Evolutionary conservation across 2,888 invertebrate genomes (phyloP).

Genomic region (Drosophila cracens): DNA sequence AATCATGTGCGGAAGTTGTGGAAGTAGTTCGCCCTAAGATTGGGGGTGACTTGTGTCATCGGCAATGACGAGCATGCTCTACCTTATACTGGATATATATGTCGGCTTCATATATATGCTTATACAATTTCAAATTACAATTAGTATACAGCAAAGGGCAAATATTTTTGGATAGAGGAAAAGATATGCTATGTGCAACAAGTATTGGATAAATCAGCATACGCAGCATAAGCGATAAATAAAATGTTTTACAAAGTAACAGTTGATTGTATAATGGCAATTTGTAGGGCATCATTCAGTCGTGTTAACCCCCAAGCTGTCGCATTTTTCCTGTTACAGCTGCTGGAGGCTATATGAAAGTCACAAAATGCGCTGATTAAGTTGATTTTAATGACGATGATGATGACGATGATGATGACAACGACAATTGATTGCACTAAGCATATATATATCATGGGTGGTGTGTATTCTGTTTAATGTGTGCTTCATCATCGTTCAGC

Average conservation of each 20-base stretch:
- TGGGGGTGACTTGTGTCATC: conserved; percentile 17
- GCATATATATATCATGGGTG: conserved; percentile 19
- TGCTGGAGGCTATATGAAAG: conserved; percentile 56
- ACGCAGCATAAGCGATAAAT: not conserved
- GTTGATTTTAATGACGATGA: conserved; percentile 52
- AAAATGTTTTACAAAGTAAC: not conserved
- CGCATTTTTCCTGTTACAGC: conserved; percentile 21
- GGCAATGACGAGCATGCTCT: conserved; percentile 2
- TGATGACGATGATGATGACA: conserved; percentile 15
- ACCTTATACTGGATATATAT: not conserved
- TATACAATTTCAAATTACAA: not conserved
- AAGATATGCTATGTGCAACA: not conserved
- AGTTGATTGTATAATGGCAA: not conserved
- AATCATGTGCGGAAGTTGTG: conserved; percentile 61
- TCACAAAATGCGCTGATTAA: conserved; percentile 58
- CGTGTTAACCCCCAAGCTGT: conserved; percentile 12
- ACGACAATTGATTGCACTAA: conserved; percentile 9
- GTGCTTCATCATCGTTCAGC: not conserved
- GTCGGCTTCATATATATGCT: not conserved
- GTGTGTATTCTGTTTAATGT: conserved; percentile 1
- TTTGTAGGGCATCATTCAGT: conserved; percentile 15
- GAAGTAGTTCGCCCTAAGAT: conserved; percentile 12
- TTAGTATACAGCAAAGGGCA: not conserved
- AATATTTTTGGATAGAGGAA: not conserved
- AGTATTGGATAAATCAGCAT: not conserved